Evolutionary conservation across 1,140 invertebrate species (phyloP).

Genomic region (Ceratitis capitata): DNA sequence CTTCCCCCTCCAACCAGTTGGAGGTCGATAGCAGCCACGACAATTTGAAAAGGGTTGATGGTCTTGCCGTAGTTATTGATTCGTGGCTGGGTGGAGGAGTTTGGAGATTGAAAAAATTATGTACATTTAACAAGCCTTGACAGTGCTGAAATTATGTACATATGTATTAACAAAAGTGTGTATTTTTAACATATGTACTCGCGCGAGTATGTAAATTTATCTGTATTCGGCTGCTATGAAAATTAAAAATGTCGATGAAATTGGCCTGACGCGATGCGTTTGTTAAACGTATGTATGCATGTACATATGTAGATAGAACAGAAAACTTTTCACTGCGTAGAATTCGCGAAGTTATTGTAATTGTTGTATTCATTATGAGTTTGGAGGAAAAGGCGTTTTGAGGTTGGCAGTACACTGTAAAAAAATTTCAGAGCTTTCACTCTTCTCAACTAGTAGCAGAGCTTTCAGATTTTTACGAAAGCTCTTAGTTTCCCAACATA

Average conservation of each 20-base stretch:
- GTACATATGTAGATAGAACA: slow-evolving; percentile 8
- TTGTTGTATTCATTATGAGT: slow-evolving; percentile 42
- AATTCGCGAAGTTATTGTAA: slow-evolving; percentile 43
- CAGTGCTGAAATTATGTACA: not conserved
- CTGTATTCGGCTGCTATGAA: not conserved
- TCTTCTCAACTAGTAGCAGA: too few species aligned
- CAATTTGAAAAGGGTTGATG: slow-evolving; percentile 16
- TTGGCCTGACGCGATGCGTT: slow-evolving; percentile 32
- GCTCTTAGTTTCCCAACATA: too few species aligned
- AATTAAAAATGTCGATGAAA: not conserved
- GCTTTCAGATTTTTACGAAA: too few species aligned
- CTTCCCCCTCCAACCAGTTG: too few species aligned
- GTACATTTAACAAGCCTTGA: not conserved
- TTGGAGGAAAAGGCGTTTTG: not conserved
- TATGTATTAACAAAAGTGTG: not conserved
- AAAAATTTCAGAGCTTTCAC: too few species aligned
- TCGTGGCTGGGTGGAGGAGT: not conserved
- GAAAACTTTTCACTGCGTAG: not conserved
- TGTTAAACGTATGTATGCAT: too few species aligned
- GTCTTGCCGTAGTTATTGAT: not conserved
- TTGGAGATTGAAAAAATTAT: not conserved
- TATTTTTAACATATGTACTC: not conserved
- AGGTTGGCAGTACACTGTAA: slow-evolving; percentile 47
- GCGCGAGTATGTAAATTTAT: not conserved
- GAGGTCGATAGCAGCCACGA: not conserved